phyloP scores from a whole-genome alignment of 2,113 vertebrate species.

The Montifringilla adamsi region DNA sequence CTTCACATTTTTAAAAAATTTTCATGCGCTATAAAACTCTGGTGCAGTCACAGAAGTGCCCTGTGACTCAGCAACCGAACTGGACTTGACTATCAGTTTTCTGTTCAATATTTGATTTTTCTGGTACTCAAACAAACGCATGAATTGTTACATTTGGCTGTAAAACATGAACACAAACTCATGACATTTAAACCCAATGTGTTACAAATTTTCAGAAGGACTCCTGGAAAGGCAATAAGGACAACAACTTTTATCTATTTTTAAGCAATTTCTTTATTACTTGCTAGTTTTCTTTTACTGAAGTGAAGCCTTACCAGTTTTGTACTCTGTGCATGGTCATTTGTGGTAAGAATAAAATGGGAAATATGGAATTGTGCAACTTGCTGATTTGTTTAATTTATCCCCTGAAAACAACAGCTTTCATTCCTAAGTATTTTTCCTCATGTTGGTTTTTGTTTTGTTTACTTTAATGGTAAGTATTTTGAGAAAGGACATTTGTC shows the following conservation, averaged over 20 bases:
- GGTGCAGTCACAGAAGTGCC: not conserved
- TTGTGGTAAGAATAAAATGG: not conserved
- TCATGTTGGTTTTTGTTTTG: not conserved
- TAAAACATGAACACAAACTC: not conserved
- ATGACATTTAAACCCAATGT: not conserved
- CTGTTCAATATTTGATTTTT: not conserved
- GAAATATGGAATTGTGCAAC: not conserved
- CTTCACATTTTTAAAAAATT: not conserved
- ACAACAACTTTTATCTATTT: not conserved
- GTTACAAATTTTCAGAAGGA: not conserved
- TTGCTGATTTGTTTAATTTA: not conserved
- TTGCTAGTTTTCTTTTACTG: not conserved
- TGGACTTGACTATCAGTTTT: not conserved
- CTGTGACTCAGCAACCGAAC: not conserved
- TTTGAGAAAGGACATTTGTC: not conserved
- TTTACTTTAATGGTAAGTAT: not conserved
- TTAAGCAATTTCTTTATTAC: not conserved
- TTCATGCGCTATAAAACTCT: not conserved
- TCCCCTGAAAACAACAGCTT: not conserved
- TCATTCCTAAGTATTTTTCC: not conserved
- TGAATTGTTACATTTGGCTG: not conserved
- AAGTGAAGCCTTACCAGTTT: not conserved
- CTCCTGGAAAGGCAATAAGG: not conserved
- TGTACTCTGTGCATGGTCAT: not conserved
- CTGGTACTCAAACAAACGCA: not conserved